Conservation (phyloP, 2,888 invertebrate genomes). For the Diplazon laetatorius region DNA sequence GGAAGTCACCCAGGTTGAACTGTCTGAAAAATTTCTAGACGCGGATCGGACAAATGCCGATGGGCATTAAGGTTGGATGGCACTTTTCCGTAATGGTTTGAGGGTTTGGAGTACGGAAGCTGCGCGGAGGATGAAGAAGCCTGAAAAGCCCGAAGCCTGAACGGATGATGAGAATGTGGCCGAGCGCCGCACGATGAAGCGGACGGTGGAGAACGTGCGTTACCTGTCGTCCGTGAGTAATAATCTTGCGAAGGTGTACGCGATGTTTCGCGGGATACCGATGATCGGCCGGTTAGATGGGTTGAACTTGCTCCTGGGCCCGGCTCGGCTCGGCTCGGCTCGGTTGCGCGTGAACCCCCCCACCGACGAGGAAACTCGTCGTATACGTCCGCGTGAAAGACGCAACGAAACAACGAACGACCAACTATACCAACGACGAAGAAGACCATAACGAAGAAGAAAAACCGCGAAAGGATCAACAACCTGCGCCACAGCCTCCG, state of each 20-base stretch:
- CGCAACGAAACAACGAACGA: no score
- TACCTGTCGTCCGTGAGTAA: conserved; percentile 75
- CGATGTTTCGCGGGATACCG: conserved; percentile 58
- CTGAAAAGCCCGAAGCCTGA: conserved; percentile 8
- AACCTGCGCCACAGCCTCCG: no score
- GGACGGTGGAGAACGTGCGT: conserved; percentile 61
- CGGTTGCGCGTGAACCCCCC: no score
- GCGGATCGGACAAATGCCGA: no score
- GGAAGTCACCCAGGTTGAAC: no score
- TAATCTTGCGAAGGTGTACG: conserved; percentile 74
- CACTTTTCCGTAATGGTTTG: no score
- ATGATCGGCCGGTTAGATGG: conserved; percentile 44
- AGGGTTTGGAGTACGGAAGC: no score
- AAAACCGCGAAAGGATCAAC: conserved; percentile 77
- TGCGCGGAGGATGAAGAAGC: conserved; percentile 8
- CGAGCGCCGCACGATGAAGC: conserved; percentile 39
- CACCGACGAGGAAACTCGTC: no score
- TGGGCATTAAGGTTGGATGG: no score
- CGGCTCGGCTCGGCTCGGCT: no score
- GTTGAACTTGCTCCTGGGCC: conserved; percentile 34
- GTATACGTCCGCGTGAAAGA: no score
- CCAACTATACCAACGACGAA: conserved; percentile 43
- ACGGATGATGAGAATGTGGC: conserved; percentile 31
- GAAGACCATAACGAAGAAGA: conserved; percentile 65
- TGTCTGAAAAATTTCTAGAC: no score